Base-by-base conservation (phyloP, 2,113 vertebrate genomes). In the Etia nguti region DNA sequence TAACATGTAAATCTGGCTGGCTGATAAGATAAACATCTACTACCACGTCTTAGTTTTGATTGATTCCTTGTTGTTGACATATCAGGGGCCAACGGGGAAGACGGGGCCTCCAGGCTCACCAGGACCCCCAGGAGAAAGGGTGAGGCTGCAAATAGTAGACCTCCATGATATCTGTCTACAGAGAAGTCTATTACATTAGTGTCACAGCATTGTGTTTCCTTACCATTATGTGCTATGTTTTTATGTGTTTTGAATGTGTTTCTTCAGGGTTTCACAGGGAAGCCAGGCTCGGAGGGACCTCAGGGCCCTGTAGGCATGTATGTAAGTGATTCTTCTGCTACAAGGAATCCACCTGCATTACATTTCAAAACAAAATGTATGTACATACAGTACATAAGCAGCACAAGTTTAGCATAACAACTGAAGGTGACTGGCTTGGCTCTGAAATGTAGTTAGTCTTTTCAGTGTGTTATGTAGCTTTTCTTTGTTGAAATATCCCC, bases 261-360 rank as follows among this genome's bases (percentile, higher is more conserved):
- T 92, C 57, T 79, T 86, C 91, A 98, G 98, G 98, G 98, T 34
- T 95, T 97, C 79, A 95, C 95, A 68, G 98, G 98, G 70, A 97
- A 98, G 82, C 90, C 95, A 1, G 97, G 97, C 73, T 18, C 31
- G 3, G 96, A 97, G 57, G 98, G 98, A 88, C 96, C 95, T 0
- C 98, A 98, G 90, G 98, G 97, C 89, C 93, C 95, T 79, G 97
- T 98, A 79, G 98, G 97, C 95, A 95, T 96, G 96, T 96, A 97
- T 90, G 98, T 98, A 96, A 98, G 98, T 97, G 96, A 93, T 55
- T 84, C 85, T 83, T 92, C 68, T 92, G 86, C 87, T 88, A 79
- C 77, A 75, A 50, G 46, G 55, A 73, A 75, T 65, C 13, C 57
- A 80, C 77, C 87, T 84, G 52, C 26, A 62, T 60, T 16, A 70